Evolutionary conservation across 53 echinoderm and acorn worm species (phyloP), one percentile per base, ranked within the genome.

Genomic region (Echinarachnius parma): DNA sequence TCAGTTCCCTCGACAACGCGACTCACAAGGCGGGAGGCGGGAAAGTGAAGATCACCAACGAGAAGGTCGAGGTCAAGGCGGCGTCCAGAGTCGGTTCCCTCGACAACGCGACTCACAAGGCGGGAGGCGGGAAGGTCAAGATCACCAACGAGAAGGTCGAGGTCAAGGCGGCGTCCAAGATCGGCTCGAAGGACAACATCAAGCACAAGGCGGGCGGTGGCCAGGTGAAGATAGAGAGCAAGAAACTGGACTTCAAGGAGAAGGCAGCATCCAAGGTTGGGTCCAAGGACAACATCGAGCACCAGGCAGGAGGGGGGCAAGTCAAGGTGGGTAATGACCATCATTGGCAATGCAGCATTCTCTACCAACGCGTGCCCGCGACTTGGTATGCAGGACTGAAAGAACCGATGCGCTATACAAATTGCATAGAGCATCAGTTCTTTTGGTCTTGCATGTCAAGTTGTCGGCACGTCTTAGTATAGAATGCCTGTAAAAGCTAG

Each of bases 21-120:
- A 62, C 84, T n/a, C 87, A 95, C 64, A 81, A 84, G 60, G 84
- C 95, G 0, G 90, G 87, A 9, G 95, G 95, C 27, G 95, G 95
- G 9, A 90, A 84, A 15, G 89, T 87, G 7, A 48, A 90, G 76
- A 95, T 95, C 30, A 53, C 75, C 20, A 81, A 81, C 13, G 82
- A 78, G 45, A 90, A 95, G 34, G 18, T 95, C 19, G 84, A 95
- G 27, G 84, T 95, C 46, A 87, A 87, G 37, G 85, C 81, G 14
- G 21, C 83, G 7, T 75, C 89, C 25, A 95, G 87, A 44, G 60
- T 95, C 9, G 90, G 95, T 53, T 95, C 95, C 23, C 77, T 86
- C 35, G 87, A 87, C 57, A 89, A 95, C 42, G 59, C 86, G 18
- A 62, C 84, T n/a, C 87, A 95, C 64, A 81, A 84, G 60, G 84